Evolutionary conservation across 2,888 invertebrate species (phyloP).

Genomic region (Pandemis cinnamomeana): DNA sequence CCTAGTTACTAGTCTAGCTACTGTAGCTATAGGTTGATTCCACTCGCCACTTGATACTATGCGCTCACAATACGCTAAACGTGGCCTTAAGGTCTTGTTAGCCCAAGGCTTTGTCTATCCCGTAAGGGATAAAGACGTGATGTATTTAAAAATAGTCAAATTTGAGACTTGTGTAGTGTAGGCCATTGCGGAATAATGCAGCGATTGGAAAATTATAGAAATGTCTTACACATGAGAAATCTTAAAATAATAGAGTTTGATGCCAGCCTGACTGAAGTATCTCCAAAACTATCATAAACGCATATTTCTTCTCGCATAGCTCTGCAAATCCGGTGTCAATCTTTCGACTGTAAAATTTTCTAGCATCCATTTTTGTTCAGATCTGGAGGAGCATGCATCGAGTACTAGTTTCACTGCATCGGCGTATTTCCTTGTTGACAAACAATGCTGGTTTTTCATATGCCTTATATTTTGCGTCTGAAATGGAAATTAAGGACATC

Average conservation of each 20-base stretch:
- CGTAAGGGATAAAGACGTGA: no score
- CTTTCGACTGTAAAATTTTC: constrained; percentile 54
- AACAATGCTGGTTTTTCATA: constrained; percentile 53
- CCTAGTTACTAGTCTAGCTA: no score
- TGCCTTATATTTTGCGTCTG: constrained; percentile 59
- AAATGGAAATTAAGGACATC: constrained; percentile 43
- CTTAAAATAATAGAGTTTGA: not conserved
- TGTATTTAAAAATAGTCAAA: no score
- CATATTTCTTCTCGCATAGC: constrained; percentile 41
- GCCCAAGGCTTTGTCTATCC: no score
- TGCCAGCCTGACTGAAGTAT: not conserved
- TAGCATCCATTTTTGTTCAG: constrained; percentile 59
- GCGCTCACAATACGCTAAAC: no score
- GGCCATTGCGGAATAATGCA: no score
- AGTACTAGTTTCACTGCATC: constrained; percentile 48
- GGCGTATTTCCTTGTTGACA: constrained; percentile 48
- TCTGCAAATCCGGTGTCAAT: constrained; percentile 50
- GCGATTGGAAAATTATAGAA: no score
- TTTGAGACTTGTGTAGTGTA: no score
- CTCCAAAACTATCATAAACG: not conserved
- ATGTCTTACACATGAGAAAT: not conserved
- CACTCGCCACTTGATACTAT: no score
- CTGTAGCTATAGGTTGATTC: no score
- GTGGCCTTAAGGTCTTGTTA: no score
- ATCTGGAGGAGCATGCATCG: constrained; percentile 47